Percentiles rank a stretch among this genome's conserved stretches.
Conservation (phyloP, 2,888 invertebrate genomes). For the Ligdia adustata region DNA sequence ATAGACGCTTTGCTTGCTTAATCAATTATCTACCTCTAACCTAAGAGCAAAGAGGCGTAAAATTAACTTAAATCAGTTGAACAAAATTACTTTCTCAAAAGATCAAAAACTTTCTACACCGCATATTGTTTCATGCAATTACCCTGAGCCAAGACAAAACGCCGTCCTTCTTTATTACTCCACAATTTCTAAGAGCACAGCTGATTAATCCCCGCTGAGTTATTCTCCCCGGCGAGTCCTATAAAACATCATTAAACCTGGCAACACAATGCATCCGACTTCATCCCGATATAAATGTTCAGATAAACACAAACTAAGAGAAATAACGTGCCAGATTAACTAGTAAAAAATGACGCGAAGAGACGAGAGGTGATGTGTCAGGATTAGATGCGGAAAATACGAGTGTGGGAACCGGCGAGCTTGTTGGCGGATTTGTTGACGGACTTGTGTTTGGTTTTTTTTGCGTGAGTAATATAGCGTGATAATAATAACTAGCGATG, state of each 20-base stretch:
- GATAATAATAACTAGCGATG: too few species aligned
- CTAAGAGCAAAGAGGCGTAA: too few species aligned
- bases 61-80: too few species aligned
- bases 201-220: constrained; percentile 2
- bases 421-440: not conserved
- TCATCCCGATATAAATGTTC: constrained; percentile 45
- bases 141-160: not conserved
- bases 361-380: constrained; percentile 53
- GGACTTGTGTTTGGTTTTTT: not conserved
- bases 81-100: too few species aligned
- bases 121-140: too few species aligned
- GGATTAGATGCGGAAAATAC: constrained; percentile 45
- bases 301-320: constrained; percentile 53
- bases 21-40: too few species aligned
- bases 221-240: constrained; percentile 6
- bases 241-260: constrained; percentile 21
- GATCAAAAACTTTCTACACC: too few species aligned
- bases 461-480: too few species aligned
- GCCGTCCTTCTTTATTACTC: not conserved
- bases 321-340: constrained; percentile 54
- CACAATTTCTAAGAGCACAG: not conserved
- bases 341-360: constrained; percentile 55
- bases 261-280: constrained; percentile 25
- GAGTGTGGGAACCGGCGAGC: constrained; percentile 22
- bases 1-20: too few species aligned